These are phyloP conservation scores for Rhagium mordax DNA, from an alignment of 2,888 invertebrate genomes.

Conservation along the genomic window DNA sequence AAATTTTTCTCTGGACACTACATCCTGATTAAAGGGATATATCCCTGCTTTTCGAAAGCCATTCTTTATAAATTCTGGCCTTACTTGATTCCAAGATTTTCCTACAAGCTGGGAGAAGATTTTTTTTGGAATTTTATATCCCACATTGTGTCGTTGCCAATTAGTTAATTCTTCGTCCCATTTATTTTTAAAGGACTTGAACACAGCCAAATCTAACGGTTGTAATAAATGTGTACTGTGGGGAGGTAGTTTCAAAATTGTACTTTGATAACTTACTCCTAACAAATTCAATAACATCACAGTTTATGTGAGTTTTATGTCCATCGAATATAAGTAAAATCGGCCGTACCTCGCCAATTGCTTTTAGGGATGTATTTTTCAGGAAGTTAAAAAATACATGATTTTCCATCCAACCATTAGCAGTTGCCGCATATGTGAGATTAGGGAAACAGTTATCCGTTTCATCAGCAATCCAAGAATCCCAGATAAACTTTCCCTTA, in stretches of 20 bases:
- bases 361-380: no score
- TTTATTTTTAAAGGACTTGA: no score
- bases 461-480: neutral
- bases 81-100: neutral
- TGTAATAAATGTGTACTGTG: neutral
- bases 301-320: no score
- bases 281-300: no score
- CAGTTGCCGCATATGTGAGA: neutral
- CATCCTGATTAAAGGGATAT: neutral
- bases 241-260: neutral
- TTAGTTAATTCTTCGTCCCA: neutral
- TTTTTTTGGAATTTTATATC: neutral
- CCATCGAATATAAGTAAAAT: no score
- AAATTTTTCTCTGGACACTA: neutral
- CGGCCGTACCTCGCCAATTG: no score
- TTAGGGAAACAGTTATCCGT: neutral
- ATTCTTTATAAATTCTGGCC: neutral
- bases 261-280: neutral
- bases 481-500: neutral
- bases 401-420: neutral
- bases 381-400: no score
- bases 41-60: neutral
- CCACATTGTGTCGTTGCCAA: neutral
- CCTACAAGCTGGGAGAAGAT: neutral
- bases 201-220: neutral